Conservation (phyloP, 64 coral and sea anemone genomes). For the Catalaphyllia jardinei region DNA sequence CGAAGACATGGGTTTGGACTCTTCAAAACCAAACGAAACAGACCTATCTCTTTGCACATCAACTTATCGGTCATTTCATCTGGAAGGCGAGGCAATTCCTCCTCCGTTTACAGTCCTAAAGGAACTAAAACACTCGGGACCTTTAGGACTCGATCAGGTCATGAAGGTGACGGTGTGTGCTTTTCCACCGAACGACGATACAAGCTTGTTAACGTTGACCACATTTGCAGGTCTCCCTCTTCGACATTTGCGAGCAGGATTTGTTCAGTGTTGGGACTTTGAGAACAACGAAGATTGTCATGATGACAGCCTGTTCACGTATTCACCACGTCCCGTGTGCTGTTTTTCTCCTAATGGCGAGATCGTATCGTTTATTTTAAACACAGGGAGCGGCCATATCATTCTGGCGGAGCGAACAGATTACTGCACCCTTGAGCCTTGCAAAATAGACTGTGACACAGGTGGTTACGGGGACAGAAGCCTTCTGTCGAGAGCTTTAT, state of each 20-base stretch:
- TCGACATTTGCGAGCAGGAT: conserved; percentile 50
- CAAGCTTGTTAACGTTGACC: conserved; percentile 64
- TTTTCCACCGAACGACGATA: conserved; percentile 73
- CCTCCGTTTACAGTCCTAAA: conserved; percentile 70
- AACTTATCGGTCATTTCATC: conserved; percentile 30
- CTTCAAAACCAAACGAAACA: conserved; percentile 2
- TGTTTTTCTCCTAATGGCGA: conserved; percentile 57
- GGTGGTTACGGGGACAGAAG: conserved; percentile 31
- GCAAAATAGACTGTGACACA: conserved; percentile 55
- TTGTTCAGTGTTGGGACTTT: conserved; percentile 63
- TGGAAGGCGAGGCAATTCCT: conserved; percentile 19
- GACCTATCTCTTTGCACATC: neutral
- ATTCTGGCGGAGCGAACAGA: conserved; percentile 32
- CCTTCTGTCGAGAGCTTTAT: conserved; percentile 25
- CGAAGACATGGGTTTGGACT: conserved; percentile 6
- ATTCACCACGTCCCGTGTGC: conserved; percentile 47
- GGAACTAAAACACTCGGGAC: conserved; percentile 65
- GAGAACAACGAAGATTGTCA: neutral
- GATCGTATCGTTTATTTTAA: conserved; percentile 45
- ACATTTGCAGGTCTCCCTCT: conserved; percentile 41
- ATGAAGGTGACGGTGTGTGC: conserved; percentile 73
- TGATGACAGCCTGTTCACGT: conserved; percentile 64
- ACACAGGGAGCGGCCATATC: conserved; percentile 51
- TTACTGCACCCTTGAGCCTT: conserved; percentile 51
- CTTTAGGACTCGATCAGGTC: conserved; percentile 49